Base-by-base conservation (phyloP, 2,113 vertebrate genomes). In the Mastomys coucha region DNA sequence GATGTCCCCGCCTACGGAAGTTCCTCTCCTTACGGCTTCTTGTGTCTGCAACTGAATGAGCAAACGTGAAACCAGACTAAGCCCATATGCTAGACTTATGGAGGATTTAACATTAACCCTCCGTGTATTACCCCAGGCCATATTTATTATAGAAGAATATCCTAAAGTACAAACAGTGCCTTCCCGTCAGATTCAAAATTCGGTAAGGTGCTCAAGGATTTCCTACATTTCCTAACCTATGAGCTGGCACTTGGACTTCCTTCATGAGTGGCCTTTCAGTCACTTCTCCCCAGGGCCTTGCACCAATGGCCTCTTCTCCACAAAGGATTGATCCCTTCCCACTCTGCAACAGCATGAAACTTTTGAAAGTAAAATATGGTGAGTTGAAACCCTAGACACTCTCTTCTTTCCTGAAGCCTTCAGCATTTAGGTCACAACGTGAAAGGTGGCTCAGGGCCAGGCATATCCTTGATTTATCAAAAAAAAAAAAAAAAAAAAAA, bases 81-180 rank as follows among this genome's bases (percentile, higher is more conserved):
- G 91, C 82, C 63, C 26, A 20, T 17, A 56, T 86, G 39, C 65
- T 86, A 89, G 89, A 19, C 91, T 84, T 69, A 82, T 36, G 20
- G 80, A 86, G 73, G 39, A 75, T 63, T 0, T 77, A 63, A 93
- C 8, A 49, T 88, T 49, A 49, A 95, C 93, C 92, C 76, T 58
- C 16, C 42, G 45, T 53, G 14, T 24, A 42, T 91, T 63, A 56
- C 16, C 7, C 13, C 80, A 78, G 81, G 88, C 6, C 12, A 10
- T 42, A 63, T 81, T 87, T 45, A 20, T 85, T 91, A 75, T 70
- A 51, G 36, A 80, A 92, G 39, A 84, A 95, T 93, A 67, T 3
- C 17, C 67, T 85, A 73, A 85, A 81, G 49, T 49, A 67, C 45
- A 93, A 63, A 90, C 88, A 72, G 42, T 58, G 60, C 22, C 17